Base-by-base conservation (phyloP, 2,888 invertebrate genomes). In the Empis livida region DNA sequence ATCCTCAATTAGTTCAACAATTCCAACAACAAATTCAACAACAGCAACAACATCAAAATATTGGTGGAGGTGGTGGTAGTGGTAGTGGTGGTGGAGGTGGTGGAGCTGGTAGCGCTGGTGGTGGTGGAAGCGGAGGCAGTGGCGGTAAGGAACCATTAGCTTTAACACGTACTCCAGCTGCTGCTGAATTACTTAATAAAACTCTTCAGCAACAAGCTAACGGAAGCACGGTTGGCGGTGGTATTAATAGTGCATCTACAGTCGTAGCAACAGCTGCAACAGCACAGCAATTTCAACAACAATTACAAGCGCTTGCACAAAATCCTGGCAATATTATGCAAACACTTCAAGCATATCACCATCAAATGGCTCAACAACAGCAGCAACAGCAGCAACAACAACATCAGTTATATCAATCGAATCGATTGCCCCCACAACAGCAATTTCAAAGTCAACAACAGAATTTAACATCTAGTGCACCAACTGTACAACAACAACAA, bases 301-400 rank as follows among this genome's bases (percentile, higher is more conserved):
- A 61, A 50, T 54, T 61, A 46, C 61, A 61, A 42, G 60, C 60
- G 0, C 54, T 59, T 41, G 49, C 50, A 9, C 49, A 44, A 27
- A 49, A 48, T 42, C 55, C 58, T 5, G 58, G 60, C 17, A 62
- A 60, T 50, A 51, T 62, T 30, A 60, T 62, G 53, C 62, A 62
- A 49, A 61, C 61, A 42, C 43, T 62, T 46, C 61, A 61, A 47
- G 61, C 58, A 50, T 58, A 61, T 49, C 60, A 60, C 37, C 57
- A 56, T 50, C 61, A 61, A 53, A 58, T 59, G 72, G 74, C 57
- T 68, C 75, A 74, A 67, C 75, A 53, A 67, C 73, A 59, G 61
- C 73, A 51, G n/a, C 58, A 56, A 20, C 56, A 55, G 20, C 55
- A 56, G 27, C 58, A 55, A 10, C 56, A 54, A 20, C 51, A 41